Conservation (phyloP, 2,113 vertebrate species). For the Ginglymostoma cirratum region DNA sequence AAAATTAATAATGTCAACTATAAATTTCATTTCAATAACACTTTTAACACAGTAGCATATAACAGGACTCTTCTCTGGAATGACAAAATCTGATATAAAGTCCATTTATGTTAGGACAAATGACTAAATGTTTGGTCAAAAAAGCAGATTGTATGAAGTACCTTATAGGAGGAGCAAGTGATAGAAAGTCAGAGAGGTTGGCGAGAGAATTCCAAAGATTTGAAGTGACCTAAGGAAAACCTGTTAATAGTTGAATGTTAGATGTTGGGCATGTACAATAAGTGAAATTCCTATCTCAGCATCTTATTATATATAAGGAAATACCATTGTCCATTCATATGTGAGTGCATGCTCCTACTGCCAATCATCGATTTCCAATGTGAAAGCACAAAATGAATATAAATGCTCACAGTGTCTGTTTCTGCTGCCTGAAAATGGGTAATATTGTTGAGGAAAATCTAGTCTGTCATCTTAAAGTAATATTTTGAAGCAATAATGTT, state of each 20-base stretch:
- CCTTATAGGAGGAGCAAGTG: background rate
- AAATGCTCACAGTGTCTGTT: background rate
- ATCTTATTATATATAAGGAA: too few relatives aligned
- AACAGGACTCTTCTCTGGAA: too few relatives aligned
- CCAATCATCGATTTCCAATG: background rate
- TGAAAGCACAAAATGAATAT: background rate
- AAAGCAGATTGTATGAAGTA: background rate
- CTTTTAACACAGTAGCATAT: too few relatives aligned
- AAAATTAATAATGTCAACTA: too few relatives aligned
- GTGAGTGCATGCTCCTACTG: background rate
- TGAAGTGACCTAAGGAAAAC: background rate
- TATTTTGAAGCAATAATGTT: background rate
- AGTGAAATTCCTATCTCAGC: background rate
- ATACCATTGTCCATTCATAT: background rate
- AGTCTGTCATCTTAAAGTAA: background rate
- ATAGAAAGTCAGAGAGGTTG: background rate
- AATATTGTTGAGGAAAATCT: background rate
- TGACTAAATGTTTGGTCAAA: background rate
- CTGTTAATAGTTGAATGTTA: background rate
- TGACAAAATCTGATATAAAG: too few relatives aligned
- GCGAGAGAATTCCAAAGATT: background rate
- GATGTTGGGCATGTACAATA: background rate
- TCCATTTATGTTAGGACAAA: too few relatives aligned
- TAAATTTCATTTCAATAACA: too few relatives aligned
- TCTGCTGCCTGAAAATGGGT: background rate